Conservation (phyloP, 2,113 vertebrate species). For the Actenoides hombroni region DNA sequence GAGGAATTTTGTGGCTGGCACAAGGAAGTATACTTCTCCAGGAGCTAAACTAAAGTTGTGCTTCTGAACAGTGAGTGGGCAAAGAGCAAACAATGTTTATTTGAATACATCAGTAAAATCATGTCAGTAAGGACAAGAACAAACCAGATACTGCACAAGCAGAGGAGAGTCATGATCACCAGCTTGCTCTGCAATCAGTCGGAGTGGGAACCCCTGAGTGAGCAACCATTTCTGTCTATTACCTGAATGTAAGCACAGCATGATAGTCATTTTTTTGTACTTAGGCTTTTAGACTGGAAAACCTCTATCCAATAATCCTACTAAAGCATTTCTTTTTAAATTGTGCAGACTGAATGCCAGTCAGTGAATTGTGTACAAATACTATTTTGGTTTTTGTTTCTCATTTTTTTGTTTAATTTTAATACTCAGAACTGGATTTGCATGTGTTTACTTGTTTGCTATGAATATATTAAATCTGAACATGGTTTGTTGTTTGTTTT, state of each 20-base stretch:
- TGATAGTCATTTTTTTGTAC: not conserved
- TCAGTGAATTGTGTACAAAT: not conserved
- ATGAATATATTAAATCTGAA: not conserved
- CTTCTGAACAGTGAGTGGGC: not conserved
- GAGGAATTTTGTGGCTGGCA: not conserved
- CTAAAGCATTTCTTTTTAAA: not conserved
- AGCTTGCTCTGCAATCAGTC: not conserved
- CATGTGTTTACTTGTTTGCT: not conserved
- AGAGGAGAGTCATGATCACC: not conserved
- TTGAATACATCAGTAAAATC: slow-evolving; percentile 1
- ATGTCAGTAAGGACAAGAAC: not conserved
- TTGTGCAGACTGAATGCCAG: not conserved
- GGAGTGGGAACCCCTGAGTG: not conserved
- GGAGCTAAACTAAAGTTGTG: not conserved
- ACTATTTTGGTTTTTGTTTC: not conserved
- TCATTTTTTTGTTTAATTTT: not conserved
- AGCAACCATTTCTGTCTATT: slow-evolving; percentile 7
- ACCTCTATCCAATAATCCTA: not conserved
- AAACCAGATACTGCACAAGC: not conserved
- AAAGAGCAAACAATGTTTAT: not conserved
- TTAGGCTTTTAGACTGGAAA: slow-evolving; percentile 2
- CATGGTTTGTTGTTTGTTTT: too few relatives aligned
- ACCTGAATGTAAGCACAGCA: slow-evolving; percentile 31
- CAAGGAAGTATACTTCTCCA: not conserved
- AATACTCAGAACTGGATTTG: not conserved